Conservation (phyloP, 2,888 invertebrate species). For the Cantharis rufa region DNA sequence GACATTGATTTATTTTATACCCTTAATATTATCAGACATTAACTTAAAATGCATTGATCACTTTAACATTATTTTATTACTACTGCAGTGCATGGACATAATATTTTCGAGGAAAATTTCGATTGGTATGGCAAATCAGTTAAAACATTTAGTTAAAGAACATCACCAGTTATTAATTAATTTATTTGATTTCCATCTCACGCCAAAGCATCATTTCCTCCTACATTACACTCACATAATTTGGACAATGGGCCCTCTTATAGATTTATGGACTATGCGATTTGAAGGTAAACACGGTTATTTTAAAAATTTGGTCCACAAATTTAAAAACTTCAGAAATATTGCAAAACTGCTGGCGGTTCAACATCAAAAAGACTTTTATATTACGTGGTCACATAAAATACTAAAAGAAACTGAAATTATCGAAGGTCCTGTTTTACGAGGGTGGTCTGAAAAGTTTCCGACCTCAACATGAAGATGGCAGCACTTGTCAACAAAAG, state of each 20-base stretch:
- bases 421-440: no score
- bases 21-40: background rate
- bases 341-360: background rate
- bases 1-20: constrained; percentile 10
- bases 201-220: background rate
- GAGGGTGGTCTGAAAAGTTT: no score
- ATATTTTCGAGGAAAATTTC: background rate
- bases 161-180: background rate
- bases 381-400: no score
- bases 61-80: background rate
- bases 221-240: background rate
- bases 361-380: no score
- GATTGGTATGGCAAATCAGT: background rate
- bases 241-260: background rate
- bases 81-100: background rate
- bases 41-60: background rate
- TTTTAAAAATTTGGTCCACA: background rate
- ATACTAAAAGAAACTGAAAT: no score
- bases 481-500: no score
- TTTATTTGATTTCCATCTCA: background rate
- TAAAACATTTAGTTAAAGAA: background rate
- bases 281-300: constrained; percentile 6
- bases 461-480: no score
- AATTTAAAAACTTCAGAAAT: background rate
- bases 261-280: constrained; percentile 4